Conservation (phyloP, 2,888 invertebrate species). For the Synergus japonicus region DNA sequence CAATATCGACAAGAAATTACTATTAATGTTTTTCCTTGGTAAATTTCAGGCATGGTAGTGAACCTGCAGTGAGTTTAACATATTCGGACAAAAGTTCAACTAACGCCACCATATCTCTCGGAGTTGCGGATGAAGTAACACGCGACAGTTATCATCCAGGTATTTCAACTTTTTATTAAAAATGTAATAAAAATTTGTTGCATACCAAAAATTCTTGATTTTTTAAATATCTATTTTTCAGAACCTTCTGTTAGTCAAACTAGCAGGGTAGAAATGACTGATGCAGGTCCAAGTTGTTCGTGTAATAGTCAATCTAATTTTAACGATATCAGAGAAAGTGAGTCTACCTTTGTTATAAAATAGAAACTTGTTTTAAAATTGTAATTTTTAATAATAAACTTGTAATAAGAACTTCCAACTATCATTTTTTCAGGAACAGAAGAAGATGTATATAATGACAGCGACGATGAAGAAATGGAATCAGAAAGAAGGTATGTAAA, state of each 20-base stretch:
- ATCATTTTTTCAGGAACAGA: slow-evolving; percentile 63
- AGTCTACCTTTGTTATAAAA: slow-evolving; percentile 46
- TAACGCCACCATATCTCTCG: slow-evolving; percentile 80
- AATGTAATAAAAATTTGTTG: neutral
- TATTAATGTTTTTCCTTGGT: slow-evolving; percentile 14
- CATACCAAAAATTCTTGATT: neutral
- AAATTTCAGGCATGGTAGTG: slow-evolving; percentile 78
- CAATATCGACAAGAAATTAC: neutral
- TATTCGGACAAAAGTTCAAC: slow-evolving; percentile 83
- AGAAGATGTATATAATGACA: slow-evolving; percentile 73
- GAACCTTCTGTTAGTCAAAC: slow-evolving; percentile 69
- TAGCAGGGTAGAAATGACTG: slow-evolving; percentile 52
- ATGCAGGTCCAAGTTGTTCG: slow-evolving; percentile 68
- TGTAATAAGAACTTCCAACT: slow-evolving; percentile 29
- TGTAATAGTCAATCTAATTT: slow-evolving; percentile 56
- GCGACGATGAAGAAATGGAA: slow-evolving; percentile 72
- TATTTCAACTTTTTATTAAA: slow-evolving; percentile 45
- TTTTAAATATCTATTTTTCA: slow-evolving; percentile 49
- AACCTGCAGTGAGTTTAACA: slow-evolving; percentile 82
- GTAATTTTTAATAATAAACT: neutral
- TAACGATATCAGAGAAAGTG: slow-evolving; percentile 66
- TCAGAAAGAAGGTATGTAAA: slow-evolving; percentile 47
- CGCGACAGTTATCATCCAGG: slow-evolving; percentile 73
- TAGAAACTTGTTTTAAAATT: neutral
- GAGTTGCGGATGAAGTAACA: slow-evolving; percentile 77